phyloP scores from a whole-genome alignment of 1,140 invertebrate species.

The Apis cerana region DNA sequence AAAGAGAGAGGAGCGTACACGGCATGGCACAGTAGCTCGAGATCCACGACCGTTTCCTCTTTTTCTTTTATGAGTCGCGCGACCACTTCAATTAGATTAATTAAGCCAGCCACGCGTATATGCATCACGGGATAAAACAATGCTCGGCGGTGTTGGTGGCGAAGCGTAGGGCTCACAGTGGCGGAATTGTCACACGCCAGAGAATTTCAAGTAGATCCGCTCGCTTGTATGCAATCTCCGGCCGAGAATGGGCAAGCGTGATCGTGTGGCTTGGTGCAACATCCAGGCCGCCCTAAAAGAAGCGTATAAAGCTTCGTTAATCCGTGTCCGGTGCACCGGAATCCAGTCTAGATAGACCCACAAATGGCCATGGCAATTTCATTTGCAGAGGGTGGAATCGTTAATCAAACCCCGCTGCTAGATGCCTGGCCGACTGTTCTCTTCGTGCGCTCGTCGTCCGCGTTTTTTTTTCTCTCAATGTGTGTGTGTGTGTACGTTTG shows the following conservation, averaged over 20 bases:
- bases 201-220: conserved; percentile 63
- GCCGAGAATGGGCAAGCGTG: conserved; percentile 44
- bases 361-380: conserved; percentile 58
- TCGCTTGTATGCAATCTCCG: conserved; percentile 53
- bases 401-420: conserved; percentile 58
- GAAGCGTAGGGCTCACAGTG: background rate
- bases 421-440: conserved; percentile 17
- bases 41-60: conserved; percentile 9
- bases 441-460: background rate
- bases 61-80: conserved; percentile 41
- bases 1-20: background rate
- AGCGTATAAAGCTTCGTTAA: conserved; percentile 63
- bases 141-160: conserved; percentile 51
- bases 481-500: background rate
- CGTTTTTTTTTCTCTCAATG: background rate
- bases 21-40: background rate
- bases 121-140: conserved; percentile 58
- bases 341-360: conserved; percentile 58
- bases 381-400: conserved; percentile 57
- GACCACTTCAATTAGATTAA: conserved; percentile 70
- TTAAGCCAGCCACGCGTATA: conserved; percentile 59
- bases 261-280: conserved; percentile 32
- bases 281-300: conserved; percentile 49
- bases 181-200: conserved; percentile 61
- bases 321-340: conserved; percentile 59